Evolutionary conservation across 2,888 invertebrate species (phyloP).

Genomic region (Hetaerina titia): DNA sequence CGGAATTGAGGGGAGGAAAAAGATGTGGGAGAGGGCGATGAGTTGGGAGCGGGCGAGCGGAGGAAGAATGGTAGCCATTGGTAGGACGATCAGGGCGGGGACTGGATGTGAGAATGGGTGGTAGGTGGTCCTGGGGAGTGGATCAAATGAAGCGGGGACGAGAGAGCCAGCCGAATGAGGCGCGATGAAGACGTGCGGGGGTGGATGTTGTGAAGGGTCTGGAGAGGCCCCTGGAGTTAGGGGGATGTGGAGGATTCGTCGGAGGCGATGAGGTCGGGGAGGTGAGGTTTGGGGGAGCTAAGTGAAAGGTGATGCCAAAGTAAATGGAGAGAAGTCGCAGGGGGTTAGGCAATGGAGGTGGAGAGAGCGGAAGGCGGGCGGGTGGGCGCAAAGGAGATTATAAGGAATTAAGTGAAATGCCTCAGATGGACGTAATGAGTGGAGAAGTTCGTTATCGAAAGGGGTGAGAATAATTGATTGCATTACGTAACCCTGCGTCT

Average conservation of each 20-base stretch:
- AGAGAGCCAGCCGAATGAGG: too few species aligned
- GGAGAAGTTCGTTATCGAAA: neutral
- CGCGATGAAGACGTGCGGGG: too few species aligned
- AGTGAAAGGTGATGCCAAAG: neutral
- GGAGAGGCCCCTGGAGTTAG: too few species aligned
- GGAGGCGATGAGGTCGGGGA: neutral
- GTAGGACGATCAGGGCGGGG: too few species aligned
- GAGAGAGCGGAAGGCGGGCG: neutral
- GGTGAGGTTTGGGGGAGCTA: neutral
- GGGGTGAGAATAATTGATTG: neutral
- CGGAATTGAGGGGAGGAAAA: neutral
- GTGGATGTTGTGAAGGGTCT: too few species aligned
- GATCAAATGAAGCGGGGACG: too few species aligned
- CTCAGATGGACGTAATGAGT: neutral
- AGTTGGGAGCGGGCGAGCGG: too few species aligned
- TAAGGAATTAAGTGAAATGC: neutral
- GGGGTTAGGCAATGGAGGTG: neutral
- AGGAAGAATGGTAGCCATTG: too few species aligned
- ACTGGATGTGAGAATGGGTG: too few species aligned
- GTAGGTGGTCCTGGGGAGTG: too few species aligned
- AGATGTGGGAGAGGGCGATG: neutral
- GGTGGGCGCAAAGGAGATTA: neutral
- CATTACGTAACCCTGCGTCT: neutral
- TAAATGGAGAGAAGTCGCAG: neutral
- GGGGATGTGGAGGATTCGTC: too few species aligned